Percentiles rank a stretch among this genome's conserved stretches.
Conservation (phyloP, 64 coral and sea anemone genomes). For the Orbicella faveolata region DNA sequence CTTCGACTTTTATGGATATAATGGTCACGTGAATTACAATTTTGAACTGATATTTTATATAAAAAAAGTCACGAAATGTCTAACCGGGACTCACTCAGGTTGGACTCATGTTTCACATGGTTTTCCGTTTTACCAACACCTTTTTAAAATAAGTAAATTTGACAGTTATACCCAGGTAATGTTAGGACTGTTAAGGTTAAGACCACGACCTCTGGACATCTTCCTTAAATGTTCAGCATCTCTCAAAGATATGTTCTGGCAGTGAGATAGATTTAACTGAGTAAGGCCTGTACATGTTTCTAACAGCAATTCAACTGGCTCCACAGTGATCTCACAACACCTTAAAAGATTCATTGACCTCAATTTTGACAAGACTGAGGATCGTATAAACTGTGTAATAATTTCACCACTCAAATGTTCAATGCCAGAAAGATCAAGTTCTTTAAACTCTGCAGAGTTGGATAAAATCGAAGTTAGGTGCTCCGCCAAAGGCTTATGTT, state of each 20-base stretch:
- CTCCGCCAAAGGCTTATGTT: slow-evolving; percentile 17
- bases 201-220: not conserved
- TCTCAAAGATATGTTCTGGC: slow-evolving; percentile 47
- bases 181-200: slow-evolving; percentile 14
- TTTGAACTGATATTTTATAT: no score
- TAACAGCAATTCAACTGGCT: slow-evolving; percentile 19
- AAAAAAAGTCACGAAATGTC: no score
- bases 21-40: no score
- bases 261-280: slow-evolving; percentile 55
- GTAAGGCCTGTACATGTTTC: slow-evolving; percentile 33
- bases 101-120: no score
- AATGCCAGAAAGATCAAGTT: slow-evolving; percentile 38
- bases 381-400: slow-evolving; percentile 20
- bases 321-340: slow-evolving; percentile 43
- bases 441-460: slow-evolving; percentile 18
- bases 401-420: slow-evolving; percentile 54
- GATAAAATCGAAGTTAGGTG: slow-evolving; percentile 35
- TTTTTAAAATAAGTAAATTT: not conserved
- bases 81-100: no score
- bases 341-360: slow-evolving; percentile 54
- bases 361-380: not conserved
- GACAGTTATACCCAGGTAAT: slow-evolving; percentile 37
- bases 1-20: no score
- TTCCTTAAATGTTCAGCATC: slow-evolving; percentile 40
- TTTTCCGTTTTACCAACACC: no score